Evolutionary conservation across 2,797 vertebrate genomes (phyloP), one percentile per base, ranked within the genome.

Genomic region (Melanotaenia trifasciata): DNA sequence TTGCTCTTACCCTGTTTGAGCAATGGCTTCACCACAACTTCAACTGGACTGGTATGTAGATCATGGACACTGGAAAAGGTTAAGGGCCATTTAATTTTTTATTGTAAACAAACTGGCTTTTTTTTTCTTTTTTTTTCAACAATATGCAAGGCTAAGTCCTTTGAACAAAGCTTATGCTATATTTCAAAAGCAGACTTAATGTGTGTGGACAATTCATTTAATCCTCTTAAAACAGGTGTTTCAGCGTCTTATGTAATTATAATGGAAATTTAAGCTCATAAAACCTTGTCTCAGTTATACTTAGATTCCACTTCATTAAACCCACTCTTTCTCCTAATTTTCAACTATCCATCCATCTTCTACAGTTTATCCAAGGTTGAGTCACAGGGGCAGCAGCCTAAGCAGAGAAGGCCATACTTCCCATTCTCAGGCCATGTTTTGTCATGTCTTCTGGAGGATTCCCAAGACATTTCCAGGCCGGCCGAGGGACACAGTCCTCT

Each of bases 1-100:
- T 68, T 66, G 51, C 72, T 66, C 58, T 69, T 74, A 69, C 71
- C 61, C 71, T 59, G 57, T 75, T 84, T 69, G 74, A 78, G 66
- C 72, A 67, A 72, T 56, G 74, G 74, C 72, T 70, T 47, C 36
- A 50, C 64, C 45, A 33, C 53, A 6, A 36, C 57, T 20, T 64
- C 54, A 59, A 58, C 61, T 61, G 56, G 64, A 16, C 59, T 38
- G 35, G 53, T 26, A 54, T 45, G 74, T 64, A 76, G 45, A 64
- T 71, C n/a, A 2, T n/a, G 14, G 54, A 62, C 68, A 24, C 43
- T 35, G 7, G 43, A 20, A 74, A 20, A 36, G 65, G 2, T 6
- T 32, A 62, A 58, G 58, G 51, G 38, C 47, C 63, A 1, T 60
- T 58, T 40, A 60, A 76, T 64, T 67, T 33, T n/a, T 50, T 12